A percentile compares a stretch with the other conserved stretches of the same genome.
Conservation (phyloP, 2,113 vertebrate species). For the Lynx canadensis region DNA sequence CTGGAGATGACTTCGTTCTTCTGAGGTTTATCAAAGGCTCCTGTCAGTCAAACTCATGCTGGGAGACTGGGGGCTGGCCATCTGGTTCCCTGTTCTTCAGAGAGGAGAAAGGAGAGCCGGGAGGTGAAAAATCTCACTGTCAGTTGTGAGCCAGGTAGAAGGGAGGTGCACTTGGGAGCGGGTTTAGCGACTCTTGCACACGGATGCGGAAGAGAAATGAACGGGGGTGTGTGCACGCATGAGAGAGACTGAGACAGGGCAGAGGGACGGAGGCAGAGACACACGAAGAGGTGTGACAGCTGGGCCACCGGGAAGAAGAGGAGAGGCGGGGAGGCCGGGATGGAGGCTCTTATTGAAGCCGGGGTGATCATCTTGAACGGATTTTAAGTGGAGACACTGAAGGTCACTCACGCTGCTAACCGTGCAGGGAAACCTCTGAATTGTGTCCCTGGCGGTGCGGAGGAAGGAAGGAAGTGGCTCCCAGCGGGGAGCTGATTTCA, state of each 20-base stretch:
- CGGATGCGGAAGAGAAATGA: background rate
- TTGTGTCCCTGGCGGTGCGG: conserved; percentile 70
- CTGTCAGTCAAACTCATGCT: conserved; percentile 97
- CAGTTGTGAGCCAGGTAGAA: conserved; percentile 83
- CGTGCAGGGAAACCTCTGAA: conserved; percentile 73
- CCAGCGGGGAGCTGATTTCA: conserved; percentile 71
- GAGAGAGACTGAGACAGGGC: background rate
- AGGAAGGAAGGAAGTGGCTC: conserved; percentile 74
- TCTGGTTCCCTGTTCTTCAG: conserved; percentile 95
- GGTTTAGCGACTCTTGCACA: conserved; percentile 16
- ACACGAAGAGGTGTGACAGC: background rate
- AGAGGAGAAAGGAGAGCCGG: conserved; percentile 88
- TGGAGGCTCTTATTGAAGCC: conserved; percentile 64
- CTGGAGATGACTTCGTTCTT: conserved; percentile 90
- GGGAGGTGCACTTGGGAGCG: conserved; percentile 64
- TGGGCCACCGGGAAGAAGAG: background rate
- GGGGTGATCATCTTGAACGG: conserved; percentile 73
- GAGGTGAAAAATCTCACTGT: conserved; percentile 87
- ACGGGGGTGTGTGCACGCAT: background rate
- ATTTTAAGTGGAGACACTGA: conserved; percentile 81
- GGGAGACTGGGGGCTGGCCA: conserved; percentile 95
- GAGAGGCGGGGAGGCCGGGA: background rate
- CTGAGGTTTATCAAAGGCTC: conserved; percentile 93
- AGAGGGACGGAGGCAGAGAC: background rate
- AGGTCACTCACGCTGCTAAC: conserved; percentile 84